Percentiles rank a stretch among this genome's conserved stretches.
Evolutionary conservation across 2,113 vertebrate genomes (phyloP).

Genomic region (Sylvietta virens): DNA sequence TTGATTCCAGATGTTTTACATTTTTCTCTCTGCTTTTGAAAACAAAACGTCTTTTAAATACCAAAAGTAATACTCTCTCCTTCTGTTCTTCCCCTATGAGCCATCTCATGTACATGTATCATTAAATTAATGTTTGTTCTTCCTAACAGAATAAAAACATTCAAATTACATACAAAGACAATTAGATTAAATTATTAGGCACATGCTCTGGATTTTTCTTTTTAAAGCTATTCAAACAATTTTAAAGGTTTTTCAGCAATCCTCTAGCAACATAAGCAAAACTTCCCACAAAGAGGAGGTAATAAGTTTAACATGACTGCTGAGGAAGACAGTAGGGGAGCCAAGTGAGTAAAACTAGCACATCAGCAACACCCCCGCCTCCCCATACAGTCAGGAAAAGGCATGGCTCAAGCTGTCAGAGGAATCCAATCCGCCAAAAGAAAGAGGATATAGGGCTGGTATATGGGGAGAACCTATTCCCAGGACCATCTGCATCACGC

Average conservation of each 20-base stretch:
- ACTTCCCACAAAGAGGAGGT: constrained; percentile 6
- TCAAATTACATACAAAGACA: constrained; percentile 12
- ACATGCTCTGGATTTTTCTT: not conserved
- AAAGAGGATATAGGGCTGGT: not conserved
- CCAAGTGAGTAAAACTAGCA: not conserved
- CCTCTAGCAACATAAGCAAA: constrained; percentile 14
- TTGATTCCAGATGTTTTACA: constrained; percentile 34
- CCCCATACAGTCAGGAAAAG: not conserved
- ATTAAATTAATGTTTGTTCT: not conserved
- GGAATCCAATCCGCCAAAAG: not conserved
- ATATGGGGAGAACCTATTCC: not conserved
- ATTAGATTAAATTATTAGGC: constrained; percentile 12
- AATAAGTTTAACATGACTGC: constrained; percentile 35
- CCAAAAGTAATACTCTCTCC: constrained; percentile 13
- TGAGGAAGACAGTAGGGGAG: not conserved
- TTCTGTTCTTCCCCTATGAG: not conserved
- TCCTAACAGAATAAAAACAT: not conserved
- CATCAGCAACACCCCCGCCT: not conserved
- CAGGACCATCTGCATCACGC: not conserved
- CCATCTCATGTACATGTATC: not conserved
- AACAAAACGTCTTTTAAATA: constrained; percentile 48
- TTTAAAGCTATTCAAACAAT: constrained; percentile 26
- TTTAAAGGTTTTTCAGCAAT: not conserved
- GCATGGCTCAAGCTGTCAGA: not conserved
- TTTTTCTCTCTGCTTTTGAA: constrained; percentile 40